Evolutionary conservation across 2,888 invertebrate genomes (phyloP), one percentile per base, ranked within the genome.

Genomic region (Rhyacophila evoluta): DNA sequence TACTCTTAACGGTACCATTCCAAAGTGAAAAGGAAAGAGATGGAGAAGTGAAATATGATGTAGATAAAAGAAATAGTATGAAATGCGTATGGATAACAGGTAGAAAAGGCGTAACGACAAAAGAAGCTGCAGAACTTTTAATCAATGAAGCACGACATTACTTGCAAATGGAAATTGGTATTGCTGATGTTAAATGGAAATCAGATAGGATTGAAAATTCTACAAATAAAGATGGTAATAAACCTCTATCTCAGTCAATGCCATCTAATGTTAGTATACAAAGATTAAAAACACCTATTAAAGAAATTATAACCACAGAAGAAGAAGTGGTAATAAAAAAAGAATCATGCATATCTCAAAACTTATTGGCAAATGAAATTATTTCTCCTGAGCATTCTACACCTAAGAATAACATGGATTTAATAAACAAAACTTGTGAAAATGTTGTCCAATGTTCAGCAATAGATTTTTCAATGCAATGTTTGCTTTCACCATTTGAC

Each of bases 1-100:
- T 99, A 8, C 91, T 92, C 80, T 94, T 94, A 85, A 92, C 95
- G 2, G 88, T 94, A 1, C 97, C 98, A 36, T 98, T 98, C 87
- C 94, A 96, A 87, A 96, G 95, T 84, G 92, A 92, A 80, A 96
- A 95, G 85, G 92, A 92, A 84, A 88, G 92, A 83, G 92, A 95
- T 69, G 92, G 92, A 79, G 95, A 96, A 85, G 91, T 92, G 81
- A 90, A 90, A 73, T 87, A 88, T 82, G 94, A 94, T 84, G 88
- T 91, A 6, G 89, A 91, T 71, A 92, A 93, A 85, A 90, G 94
- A 75, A 93, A 92, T 84, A 91, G 92, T 86, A 90, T 93, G 71
- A 91, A 93, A 85, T 93, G 91, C 83, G 90, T 96, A 79, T 95
- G 94, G 91, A 92, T 97, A 11, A 95, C 94, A 1, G 96, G 97